Evolutionary conservation across 2,797 vertebrate genomes (phyloP), one percentile per base, ranked within the genome.

Genomic region (Hapalemur alaotrensis): DNA sequence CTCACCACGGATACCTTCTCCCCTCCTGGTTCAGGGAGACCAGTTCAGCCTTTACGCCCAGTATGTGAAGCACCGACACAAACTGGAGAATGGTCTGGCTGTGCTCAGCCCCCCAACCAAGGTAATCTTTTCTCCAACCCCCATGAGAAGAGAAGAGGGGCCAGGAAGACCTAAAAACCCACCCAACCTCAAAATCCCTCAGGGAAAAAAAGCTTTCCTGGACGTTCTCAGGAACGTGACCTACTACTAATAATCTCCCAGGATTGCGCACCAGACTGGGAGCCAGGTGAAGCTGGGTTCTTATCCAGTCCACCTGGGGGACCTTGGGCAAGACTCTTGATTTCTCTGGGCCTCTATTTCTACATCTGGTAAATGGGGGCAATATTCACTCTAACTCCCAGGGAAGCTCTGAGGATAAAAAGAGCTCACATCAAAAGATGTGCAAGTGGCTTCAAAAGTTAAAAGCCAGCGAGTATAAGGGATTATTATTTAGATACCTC

Each of bases 31-130:
- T n/a, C 97, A 99, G 99, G 98, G 99, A 94, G 99, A 99, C 72
- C 99, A 99, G 97, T 99, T 99, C 78, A 98, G 99, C 52, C 99
- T 99, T 92, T 99, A 99, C 38, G 99, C 99, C 85, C 99, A 99
- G 94, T 99, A 99, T 79, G 99, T 99, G 98, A 99, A 99, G 97
- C 98, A 98, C 61, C 99, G 98, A 97, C 99, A 99, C 46, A 99
- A 99, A 22, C 97, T 98, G 94, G 99, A 99, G 96, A 97, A 96
- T 9, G 98, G 99, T 54, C 97, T 98, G 5, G 98, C 99, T 93
- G 98, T 99, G 61, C 98, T 99, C 7, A 98, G 98, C 0, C 98
- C 99, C n/a, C 99, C 98, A 73, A 98, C 99, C 86, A 99, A 99
- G 99, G 99, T 99, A 97, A 98, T 35, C 28, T 83, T 91, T 75